phyloP scores from a whole-genome alignment of 2,888 invertebrate genomes.

The Nephrocerus scutellatus region DNA sequence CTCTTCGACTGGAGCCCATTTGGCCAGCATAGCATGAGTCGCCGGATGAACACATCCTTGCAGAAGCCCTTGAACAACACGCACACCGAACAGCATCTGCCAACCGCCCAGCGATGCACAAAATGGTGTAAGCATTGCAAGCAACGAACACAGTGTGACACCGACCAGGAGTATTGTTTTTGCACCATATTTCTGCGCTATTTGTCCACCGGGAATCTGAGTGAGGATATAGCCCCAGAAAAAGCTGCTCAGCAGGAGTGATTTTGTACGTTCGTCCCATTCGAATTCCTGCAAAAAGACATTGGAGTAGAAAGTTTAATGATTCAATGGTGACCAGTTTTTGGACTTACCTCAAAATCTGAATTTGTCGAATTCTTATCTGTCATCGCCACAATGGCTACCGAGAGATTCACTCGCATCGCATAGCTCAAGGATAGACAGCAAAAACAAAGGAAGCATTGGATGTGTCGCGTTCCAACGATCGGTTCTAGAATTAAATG shows the following conservation, averaged over 20 bases:
- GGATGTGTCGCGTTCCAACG: slow-evolving; percentile 55
- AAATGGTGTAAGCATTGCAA: slow-evolving; percentile 57
- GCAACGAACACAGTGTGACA: slow-evolving; percentile 52
- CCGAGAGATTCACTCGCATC: slow-evolving; percentile 58
- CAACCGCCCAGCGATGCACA: slow-evolving; percentile 57
- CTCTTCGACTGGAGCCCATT: slow-evolving; percentile 59
- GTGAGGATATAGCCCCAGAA: slow-evolving; percentile 58
- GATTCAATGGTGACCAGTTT: neutral
- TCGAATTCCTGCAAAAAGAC: slow-evolving; percentile 48
- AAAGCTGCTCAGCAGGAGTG: slow-evolving; percentile 54
- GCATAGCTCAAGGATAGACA: slow-evolving; percentile 54
- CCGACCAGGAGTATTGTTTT: slow-evolving; percentile 52
- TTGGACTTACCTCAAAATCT: slow-evolving; percentile 42
- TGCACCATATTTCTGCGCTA: slow-evolving; percentile 61
- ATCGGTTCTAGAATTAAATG: slow-evolving; percentile 41
- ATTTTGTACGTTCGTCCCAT: slow-evolving; percentile 51
- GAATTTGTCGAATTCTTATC: slow-evolving; percentile 45
- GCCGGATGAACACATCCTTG: slow-evolving; percentile 58
- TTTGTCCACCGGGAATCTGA: slow-evolving; percentile 54
- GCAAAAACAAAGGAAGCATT: slow-evolving; percentile 53
- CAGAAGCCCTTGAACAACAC: slow-evolving; percentile 59
- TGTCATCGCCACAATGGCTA: slow-evolving; percentile 64
- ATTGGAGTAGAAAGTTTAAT: neutral
- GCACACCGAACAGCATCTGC: slow-evolving; percentile 50
- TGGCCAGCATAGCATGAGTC: slow-evolving; percentile 55